Conservation (phyloP, 2,888 invertebrate genomes). For the Zygothrica quintamaculata region DNA sequence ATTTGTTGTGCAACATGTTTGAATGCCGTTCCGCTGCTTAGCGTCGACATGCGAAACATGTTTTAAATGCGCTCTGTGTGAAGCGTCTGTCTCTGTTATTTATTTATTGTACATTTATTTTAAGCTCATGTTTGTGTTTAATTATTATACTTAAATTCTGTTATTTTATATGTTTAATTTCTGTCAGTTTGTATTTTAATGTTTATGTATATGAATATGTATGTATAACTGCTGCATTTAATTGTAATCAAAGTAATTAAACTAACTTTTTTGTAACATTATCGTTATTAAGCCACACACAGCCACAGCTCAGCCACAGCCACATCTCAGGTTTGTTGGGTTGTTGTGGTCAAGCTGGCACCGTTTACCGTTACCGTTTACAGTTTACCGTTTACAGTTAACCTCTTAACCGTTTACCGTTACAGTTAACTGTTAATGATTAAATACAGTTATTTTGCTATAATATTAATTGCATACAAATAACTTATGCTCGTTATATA, state of each 20-base stretch:
- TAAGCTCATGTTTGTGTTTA: too few species aligned
- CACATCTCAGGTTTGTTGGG: conserved; percentile 66
- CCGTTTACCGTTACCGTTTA: conserved; percentile 40
- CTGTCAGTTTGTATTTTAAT: conserved; percentile 25
- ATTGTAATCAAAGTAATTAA: conserved; percentile 45
- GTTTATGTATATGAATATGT: conserved; percentile 21
- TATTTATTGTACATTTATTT: too few species aligned
- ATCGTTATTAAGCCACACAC: conserved; percentile 64
- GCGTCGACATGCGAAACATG: too few species aligned
- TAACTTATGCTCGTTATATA: conserved; percentile 83
- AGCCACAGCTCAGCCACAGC: conserved; percentile 64
- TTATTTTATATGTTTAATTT: conserved; percentile 16
- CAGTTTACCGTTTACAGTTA: conserved; percentile 31
- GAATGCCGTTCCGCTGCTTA: too few species aligned
- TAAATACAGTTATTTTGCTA: conserved; percentile 27
- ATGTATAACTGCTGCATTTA: conserved; percentile 28
- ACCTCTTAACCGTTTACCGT: conserved; percentile 31
- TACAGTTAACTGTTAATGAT: conserved; percentile 12
- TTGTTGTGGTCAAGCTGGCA: conserved; percentile 60
- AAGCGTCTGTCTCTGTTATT: too few species aligned
- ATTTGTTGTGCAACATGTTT: too few species aligned
- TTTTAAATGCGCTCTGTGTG: too few species aligned
- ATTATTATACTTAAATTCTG: too few species aligned
- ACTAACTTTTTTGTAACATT: conserved; percentile 67
- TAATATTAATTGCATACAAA: conserved; percentile 40